Evolutionary conservation across 2,113 vertebrate genomes (phyloP).

Genomic region (Excalfactoria chinensis): DNA sequence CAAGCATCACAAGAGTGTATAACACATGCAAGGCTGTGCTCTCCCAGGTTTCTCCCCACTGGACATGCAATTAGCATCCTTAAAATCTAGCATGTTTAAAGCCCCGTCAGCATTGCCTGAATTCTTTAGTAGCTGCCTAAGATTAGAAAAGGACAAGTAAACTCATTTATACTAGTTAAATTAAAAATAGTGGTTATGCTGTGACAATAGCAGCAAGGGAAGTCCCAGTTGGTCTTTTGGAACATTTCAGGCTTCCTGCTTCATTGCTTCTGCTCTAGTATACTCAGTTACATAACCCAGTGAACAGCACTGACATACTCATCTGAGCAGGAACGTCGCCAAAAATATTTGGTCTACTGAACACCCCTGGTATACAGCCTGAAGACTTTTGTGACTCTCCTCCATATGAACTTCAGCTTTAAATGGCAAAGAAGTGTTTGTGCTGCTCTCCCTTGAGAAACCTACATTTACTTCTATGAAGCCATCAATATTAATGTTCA

Average conservation of each 20-base stretch:
- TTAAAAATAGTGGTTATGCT: slow-evolving; percentile 53
- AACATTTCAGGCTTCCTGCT: slow-evolving; percentile 32
- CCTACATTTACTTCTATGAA: slow-evolving; percentile 4
- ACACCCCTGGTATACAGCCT: neutral
- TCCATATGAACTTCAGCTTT: slow-evolving; percentile 12
- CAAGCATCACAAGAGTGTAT: neutral
- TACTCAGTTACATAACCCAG: slow-evolving; percentile 29
- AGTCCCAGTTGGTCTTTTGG: slow-evolving; percentile 49
- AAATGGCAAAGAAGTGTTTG: slow-evolving; percentile 12
- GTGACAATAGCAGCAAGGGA: slow-evolving; percentile 24
- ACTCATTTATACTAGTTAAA: slow-evolving; percentile 35
- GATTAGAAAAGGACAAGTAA: slow-evolving; percentile 13
- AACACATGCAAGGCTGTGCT: neutral
- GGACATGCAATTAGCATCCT: neutral
- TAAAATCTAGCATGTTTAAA: neutral
- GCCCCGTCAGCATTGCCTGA: neutral
- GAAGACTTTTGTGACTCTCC: neutral
- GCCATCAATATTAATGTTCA: slow-evolving; percentile 3
- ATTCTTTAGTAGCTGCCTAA: neutral
- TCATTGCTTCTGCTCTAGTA: neutral
- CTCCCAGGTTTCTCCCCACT: neutral
- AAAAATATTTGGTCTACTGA: slow-evolving; percentile 11
- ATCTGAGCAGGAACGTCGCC: neutral
- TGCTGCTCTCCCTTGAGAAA: slow-evolving; percentile 6
- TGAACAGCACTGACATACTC: neutral